These are phyloP conservation scores for Spodoptera picta DNA, from an alignment of 2,888 invertebrate genomes.

Conservation along the genomic window DNA sequence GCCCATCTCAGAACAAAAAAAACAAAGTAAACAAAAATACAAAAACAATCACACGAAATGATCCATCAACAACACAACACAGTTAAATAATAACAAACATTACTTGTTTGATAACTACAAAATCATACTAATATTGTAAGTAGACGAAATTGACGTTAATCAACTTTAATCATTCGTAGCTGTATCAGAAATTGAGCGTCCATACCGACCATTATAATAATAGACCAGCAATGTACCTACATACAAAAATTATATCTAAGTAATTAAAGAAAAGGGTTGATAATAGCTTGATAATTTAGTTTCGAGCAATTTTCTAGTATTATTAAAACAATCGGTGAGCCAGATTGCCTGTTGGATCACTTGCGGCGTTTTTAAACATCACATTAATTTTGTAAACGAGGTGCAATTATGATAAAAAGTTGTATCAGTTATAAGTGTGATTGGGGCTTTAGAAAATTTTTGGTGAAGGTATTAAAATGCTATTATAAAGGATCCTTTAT, in stretches of 20 bases:
- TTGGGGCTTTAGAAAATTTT: conserved; percentile 13
- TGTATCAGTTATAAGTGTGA: conserved; percentile 32
- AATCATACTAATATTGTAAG: conserved; percentile 75
- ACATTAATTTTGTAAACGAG: conserved; percentile 61
- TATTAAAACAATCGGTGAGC: conserved; percentile 76
- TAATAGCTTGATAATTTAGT: conserved; percentile 85
- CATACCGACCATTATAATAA: conserved; percentile 80
- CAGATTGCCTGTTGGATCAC: conserved; percentile 79
- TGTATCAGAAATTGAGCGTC: conserved; percentile 76
- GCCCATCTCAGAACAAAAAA: conserved; percentile 4
- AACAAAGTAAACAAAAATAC: conserved; percentile 35
- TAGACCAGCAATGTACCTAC: conserved; percentile 71
- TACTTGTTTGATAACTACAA: conserved; percentile 72
- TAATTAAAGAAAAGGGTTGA: conserved; percentile 88
- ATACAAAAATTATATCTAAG: conserved; percentile 81
- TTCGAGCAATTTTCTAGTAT: conserved; percentile 83
- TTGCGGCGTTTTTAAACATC: conserved; percentile 59
- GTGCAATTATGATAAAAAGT: conserved; percentile 40
- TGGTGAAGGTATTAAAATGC: not conserved
- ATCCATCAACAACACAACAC: conserved; percentile 51
- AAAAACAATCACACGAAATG: conserved; percentile 54
- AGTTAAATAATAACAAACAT: conserved; percentile 60
- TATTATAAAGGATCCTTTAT: not conserved
- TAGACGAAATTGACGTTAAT: conserved; percentile 81
- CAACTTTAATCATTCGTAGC: conserved; percentile 76